phyloP scores from a whole-genome alignment of 2,888 invertebrate genomes.

The Cephus spinipes region DNA sequence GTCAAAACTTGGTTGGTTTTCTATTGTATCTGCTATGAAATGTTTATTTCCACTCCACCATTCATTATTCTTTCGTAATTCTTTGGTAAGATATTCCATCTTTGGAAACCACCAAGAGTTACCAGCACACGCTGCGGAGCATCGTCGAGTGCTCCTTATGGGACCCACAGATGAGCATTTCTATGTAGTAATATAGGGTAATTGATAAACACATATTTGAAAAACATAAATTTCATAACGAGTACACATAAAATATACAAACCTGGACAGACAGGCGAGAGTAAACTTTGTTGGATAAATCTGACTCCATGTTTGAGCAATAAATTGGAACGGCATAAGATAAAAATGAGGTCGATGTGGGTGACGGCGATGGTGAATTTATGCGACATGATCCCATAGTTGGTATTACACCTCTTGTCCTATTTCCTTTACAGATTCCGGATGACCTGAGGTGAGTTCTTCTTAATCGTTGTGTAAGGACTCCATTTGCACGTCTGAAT shows the following conservation, averaged over 20 bases:
- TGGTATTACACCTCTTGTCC: not conserved
- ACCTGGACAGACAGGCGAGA: not conserved
- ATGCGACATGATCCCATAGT: not conserved
- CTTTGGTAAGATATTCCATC: slow-evolving; percentile 46
- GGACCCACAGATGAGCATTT: slow-evolving; percentile 30
- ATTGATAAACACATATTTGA: not conserved
- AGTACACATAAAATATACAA: not conserved
- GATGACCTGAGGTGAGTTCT: slow-evolving; percentile 14
- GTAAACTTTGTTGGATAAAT: not conserved
- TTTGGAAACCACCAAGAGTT: slow-evolving; percentile 46
- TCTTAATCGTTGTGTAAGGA: slow-evolving; percentile 36
- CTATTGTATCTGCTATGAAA: slow-evolving; percentile 22
- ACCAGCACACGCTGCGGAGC: slow-evolving; percentile 18
- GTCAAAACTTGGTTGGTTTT: slow-evolving; percentile 39
- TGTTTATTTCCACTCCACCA: slow-evolving; percentile 24
- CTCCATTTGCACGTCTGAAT: slow-evolving; percentile 39
- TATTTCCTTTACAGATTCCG: not conserved
- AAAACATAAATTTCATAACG: not conserved
- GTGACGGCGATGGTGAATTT: not conserved
- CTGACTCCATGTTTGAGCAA: not conserved
- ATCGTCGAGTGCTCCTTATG: slow-evolving; percentile 29
- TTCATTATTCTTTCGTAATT: slow-evolving; percentile 38
- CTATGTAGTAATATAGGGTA: slow-evolving; percentile 20
- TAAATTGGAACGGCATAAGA: not conserved
- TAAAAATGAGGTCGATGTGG: not conserved